Evolutionary conservation across 2,113 vertebrate species (phyloP), one percentile per base, ranked within the genome.

Genomic region (Barbus barbus): DNA sequence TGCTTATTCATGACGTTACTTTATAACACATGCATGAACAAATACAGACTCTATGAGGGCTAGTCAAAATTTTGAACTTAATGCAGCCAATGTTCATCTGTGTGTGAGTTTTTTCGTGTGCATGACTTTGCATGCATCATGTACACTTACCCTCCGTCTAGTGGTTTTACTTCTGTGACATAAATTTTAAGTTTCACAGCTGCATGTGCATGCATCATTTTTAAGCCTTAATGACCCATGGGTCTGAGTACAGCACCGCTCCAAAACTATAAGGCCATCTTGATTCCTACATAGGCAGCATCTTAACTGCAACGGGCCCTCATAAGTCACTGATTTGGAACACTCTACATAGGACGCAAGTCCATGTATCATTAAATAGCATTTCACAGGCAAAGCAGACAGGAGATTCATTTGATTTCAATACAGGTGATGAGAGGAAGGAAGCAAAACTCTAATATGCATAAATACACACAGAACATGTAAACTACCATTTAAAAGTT

Each of bases 41-140:
- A 65, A 65, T 13, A 36, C 9, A 22, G 20, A 77, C 53, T 33
- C 28, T 36, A 38, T 24, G 11, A 78, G n/a, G 51, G 20, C 31
- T 36, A 24, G 56, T 44, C 77, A 48, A 80, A 75, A n/a, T 69
- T 69, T 69, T 3, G 0, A 2, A 33, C 69, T 81, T 16, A 36
- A 71, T 56, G 69, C 63, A 56, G 31, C 28, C 46, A 4, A 16
- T 48, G 24, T 46, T 80, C 44, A 81, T 81, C 44, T 36, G 58
- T 13, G 77, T 46, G 77, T 5, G 24, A 18, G 31, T 61, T 78
- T 41, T 5, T 24, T n/a, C 22, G 14, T 33, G 78, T 16, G 63
- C 63, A 46, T 81, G 79, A 81, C 79, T 81, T 71, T 81, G 79
- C 79, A 81, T 71, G 78, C 36, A 46, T 80, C 60, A 80, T 20